Evolutionary conservation across 2,113 vertebrate genomes (phyloP).

Genomic region (Chiloscyllium plagiosum): DNA sequence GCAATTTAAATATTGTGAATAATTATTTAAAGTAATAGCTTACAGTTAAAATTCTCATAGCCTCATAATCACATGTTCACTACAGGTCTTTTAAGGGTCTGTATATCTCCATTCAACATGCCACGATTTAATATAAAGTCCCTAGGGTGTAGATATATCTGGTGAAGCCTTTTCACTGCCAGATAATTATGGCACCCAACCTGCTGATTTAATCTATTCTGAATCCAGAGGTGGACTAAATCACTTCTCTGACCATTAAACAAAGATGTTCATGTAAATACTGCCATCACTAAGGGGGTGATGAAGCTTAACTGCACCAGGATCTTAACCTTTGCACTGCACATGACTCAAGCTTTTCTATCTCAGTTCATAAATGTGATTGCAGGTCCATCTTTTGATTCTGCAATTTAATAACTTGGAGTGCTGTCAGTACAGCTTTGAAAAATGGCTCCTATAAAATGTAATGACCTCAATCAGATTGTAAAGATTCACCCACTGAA

Average conservation of each 20-base stretch:
- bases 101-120: conserved; percentile 42
- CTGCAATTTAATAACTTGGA: conserved; percentile 95
- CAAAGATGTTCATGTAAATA: conserved; percentile 63
- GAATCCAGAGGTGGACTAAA: conserved; percentile 64
- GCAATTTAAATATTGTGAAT: conserved; percentile 28
- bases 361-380: conserved; percentile 65
- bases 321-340: conserved; percentile 55
- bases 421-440: conserved; percentile 93
- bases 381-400: conserved; percentile 73
- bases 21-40: conserved; percentile 8
- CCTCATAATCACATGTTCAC: conserved; percentile 27
- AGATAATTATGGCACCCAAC: conserved; percentile 54
- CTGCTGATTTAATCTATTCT: conserved; percentile 59
- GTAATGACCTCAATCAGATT: conserved; percentile 96
- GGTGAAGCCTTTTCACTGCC: conserved; percentile 48
- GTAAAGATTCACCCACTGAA: conserved; percentile 77
- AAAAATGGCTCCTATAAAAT: conserved; percentile 97
- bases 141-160: conserved; percentile 49
- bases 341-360: conserved; percentile 52
- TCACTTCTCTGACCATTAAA: conserved; percentile 62
- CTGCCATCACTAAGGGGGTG: conserved; percentile 56
- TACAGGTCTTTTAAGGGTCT: conserved; percentile 28
- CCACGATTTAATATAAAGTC: conserved; percentile 48
- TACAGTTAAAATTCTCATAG: conserved; percentile 23
- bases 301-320: conserved; percentile 56